Evolutionary conservation across 2,797 vertebrate genomes (phyloP).

Genomic region (Epinephelus coioides): DNA sequence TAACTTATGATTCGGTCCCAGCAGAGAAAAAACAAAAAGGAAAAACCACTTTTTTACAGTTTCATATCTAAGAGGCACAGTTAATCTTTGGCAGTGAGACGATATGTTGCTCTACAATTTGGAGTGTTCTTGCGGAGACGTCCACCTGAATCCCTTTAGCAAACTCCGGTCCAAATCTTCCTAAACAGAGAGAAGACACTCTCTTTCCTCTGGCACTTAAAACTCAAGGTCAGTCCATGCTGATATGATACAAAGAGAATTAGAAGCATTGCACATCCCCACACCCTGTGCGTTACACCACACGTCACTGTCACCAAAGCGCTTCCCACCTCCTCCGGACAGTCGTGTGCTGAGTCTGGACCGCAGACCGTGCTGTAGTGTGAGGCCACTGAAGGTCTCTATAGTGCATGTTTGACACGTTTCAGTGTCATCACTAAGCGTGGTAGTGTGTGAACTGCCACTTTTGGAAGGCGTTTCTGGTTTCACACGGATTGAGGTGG

Average conservation of each 20-base stretch:
- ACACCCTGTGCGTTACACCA: slow-evolving; percentile 48
- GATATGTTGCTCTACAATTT: slow-evolving; percentile 11
- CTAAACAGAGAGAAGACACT: neutral
- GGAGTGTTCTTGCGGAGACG: slow-evolving; percentile 13
- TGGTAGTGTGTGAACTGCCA: slow-evolving; percentile 94
- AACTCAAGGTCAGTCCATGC: slow-evolving; percentile 3
- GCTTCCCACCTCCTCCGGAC: slow-evolving; percentile 16
- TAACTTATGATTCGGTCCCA: slow-evolving; percentile 33
- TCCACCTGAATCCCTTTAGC: slow-evolving; percentile 4
- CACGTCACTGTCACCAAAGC: slow-evolving; percentile 15
- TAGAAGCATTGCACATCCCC: slow-evolving; percentile 63
- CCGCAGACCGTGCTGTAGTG: slow-evolving; percentile 5
- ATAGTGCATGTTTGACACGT: slow-evolving; percentile 4
- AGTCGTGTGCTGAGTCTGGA: slow-evolving; percentile 9
- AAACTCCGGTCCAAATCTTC: neutral
- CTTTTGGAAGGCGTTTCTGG: slow-evolving; percentile 87
- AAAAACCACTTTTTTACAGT: slow-evolving; percentile 1
- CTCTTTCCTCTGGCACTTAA: slow-evolving; percentile 11
- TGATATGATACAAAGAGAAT: slow-evolving; percentile 28
- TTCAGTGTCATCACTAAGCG: slow-evolving; percentile 27
- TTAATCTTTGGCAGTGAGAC: slow-evolving; percentile 48
- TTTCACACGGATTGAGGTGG: slow-evolving; percentile 83
- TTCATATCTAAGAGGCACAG: slow-evolving; percentile 38
- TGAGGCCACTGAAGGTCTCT: slow-evolving; percentile 15
- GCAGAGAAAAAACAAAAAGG: slow-evolving; percentile 17